phyloP scores from a whole-genome alignment of 2,113 vertebrate species.

The Pedetes capensis region DNA sequence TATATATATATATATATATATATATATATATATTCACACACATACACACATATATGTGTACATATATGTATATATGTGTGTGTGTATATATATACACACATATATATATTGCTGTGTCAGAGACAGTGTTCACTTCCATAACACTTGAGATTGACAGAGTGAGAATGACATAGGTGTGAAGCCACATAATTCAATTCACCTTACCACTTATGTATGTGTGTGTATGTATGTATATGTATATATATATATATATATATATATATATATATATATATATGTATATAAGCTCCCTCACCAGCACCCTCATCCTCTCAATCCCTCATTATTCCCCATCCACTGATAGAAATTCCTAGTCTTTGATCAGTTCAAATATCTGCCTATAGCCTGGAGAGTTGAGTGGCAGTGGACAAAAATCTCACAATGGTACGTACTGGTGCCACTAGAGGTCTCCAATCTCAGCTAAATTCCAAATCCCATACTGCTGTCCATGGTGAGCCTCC shows the following conservation, averaged over 20 bases:
- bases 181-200: not conserved
- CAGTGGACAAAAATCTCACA: not conserved
- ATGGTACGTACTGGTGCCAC: not conserved
- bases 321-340: not conserved
- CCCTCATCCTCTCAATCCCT: not conserved
- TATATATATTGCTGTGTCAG: not conserved
- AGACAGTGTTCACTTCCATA: not conserved
- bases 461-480: not conserved
- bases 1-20: no score
- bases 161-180: not conserved
- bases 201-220: no score
- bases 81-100: no score
- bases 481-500: not conserved
- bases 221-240: no score
- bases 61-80: no score
- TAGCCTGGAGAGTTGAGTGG: not conserved
- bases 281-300: not conserved
- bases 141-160: not conserved
- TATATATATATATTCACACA: no score
- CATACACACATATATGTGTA: no score
- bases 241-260: no score
- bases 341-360: not conserved
- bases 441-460: not conserved
- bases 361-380: not conserved
- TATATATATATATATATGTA: no score